phyloP scores from a whole-genome alignment of 2,113 vertebrate genomes.

The Antigone vipio region DNA sequence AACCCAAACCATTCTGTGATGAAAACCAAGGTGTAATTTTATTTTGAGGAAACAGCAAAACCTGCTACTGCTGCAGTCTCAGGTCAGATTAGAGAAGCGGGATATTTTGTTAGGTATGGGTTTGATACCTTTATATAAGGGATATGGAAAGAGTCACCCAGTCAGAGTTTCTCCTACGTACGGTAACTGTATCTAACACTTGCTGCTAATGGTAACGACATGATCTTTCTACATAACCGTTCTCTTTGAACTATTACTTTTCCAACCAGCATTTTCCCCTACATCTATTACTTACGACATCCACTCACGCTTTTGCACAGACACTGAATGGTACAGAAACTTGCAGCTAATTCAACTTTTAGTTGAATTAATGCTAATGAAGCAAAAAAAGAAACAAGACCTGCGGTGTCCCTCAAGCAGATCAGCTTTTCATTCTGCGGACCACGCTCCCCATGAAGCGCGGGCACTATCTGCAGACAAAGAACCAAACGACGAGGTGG shows the following conservation, averaged over 20 bases:
- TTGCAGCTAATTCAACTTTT: no score
- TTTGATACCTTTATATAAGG: rapidly evolving
- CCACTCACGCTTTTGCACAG: neutral
- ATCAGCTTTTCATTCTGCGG: no score
- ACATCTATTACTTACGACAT: neutral
- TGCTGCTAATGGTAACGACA: rapidly evolving
- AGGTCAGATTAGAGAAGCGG: neutral
- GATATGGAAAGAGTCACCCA: neutral
- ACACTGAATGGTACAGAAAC: neutral
- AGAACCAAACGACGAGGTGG: neutral
- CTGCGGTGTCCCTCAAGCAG: rapidly evolving
- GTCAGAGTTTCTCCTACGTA: neutral
- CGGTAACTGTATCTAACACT: neutral
- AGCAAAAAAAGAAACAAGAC: neutral
- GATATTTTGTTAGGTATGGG: neutral
- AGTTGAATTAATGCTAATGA: neutral
- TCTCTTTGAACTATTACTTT: rapidly evolving
- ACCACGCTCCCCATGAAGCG: neutral
- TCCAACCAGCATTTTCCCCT: neutral
- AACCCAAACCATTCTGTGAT: no score
- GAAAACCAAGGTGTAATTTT: rapidly evolving
- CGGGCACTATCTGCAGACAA: neutral
- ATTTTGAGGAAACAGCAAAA: neutral
- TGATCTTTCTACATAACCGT: no score
- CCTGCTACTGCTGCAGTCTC: rapidly evolving